A percentile compares a stretch with the other conserved stretches of the same genome.
Evolutionary conservation across 2,113 vertebrate species (phyloP).

Genomic region (Aspiorhynchus laticeps): DNA sequence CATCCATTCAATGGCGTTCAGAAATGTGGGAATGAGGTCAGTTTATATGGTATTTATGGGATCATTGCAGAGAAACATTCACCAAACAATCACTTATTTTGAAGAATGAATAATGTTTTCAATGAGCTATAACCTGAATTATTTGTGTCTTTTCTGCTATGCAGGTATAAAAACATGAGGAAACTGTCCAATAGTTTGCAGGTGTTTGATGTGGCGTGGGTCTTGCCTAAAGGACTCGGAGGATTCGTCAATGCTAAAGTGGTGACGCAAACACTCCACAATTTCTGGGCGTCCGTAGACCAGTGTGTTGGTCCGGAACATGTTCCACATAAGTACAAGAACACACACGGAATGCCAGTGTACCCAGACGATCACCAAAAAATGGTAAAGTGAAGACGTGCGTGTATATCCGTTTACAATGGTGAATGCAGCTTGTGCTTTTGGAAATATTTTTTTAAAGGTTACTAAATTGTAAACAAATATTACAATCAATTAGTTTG

Average conservation of each 20-base stretch:
- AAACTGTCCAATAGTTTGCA: constrained; percentile 80
- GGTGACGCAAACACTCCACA: constrained; percentile 78
- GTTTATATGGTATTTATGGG: background rate
- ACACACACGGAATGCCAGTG: constrained; percentile 18
- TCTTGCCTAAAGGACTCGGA: constrained; percentile 73
- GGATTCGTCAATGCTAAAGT: constrained; percentile 82
- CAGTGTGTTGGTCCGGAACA: constrained; percentile 73
- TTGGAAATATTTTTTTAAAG: background rate
- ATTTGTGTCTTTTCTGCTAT: background rate
- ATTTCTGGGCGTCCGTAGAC: constrained; percentile 84
- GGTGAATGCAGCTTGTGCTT: background rate
- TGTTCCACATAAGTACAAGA: constrained; percentile 71
- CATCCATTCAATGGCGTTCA: constrained; percentile 85
- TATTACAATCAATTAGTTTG: background rate
- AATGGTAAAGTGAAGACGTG: constrained; percentile 63
- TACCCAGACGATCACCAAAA: constrained; percentile 44
- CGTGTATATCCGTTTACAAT: no score
- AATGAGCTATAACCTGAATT: background rate
- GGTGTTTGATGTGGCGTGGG: constrained; percentile 74
- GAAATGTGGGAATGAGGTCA: constrained; percentile 77
- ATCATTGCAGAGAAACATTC: background rate
- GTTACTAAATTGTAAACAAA: background rate
- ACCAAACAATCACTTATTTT: background rate
- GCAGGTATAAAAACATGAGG: constrained; percentile 78
- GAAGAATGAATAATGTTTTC: background rate